Percentiles rank a stretch among this genome's conserved stretches.
Evolutionary conservation across 2,888 invertebrate species (phyloP).

Genomic region (Punctoribates punctum): DNA sequence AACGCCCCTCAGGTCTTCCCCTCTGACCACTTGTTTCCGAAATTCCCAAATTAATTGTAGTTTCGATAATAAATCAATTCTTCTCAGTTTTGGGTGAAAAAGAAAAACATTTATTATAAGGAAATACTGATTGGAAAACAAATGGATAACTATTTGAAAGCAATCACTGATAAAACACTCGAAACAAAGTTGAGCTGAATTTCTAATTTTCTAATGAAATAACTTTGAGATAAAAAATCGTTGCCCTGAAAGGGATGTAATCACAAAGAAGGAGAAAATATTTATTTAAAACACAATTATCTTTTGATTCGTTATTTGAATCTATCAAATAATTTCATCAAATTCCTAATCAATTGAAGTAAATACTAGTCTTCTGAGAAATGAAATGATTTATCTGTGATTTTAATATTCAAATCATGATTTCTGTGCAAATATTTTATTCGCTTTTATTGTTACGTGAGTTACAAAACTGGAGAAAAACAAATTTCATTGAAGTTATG

Average conservation of each 20-base stretch:
- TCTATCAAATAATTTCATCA: too few species aligned
- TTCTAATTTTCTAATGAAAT: too few species aligned
- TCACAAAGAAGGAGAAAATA: too few species aligned
- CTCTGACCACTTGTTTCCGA: background rate
- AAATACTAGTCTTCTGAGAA: too few species aligned
- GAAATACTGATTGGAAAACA: background rate
- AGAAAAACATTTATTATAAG: background rate
- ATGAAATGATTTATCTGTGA: background rate
- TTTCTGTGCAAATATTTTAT: background rate
- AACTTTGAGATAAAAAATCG: too few species aligned
- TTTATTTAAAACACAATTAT: too few species aligned
- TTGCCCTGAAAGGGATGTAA: too few species aligned
- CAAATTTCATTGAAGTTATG: too few species aligned
- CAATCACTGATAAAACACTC: background rate
- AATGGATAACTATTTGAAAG: background rate
- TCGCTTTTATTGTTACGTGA: background rate
- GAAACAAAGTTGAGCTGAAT: background rate
- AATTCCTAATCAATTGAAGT: too few species aligned
- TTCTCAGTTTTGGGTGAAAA: background rate
- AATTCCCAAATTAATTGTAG: background rate
- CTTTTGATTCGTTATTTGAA: too few species aligned
- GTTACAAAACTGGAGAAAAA: too few species aligned
- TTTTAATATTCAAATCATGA: background rate
- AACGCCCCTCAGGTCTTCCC: background rate
- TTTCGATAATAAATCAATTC: slow-evolving; percentile 1